Conservation (phyloP, 2,888 invertebrate genomes). For the Epiblema foenella region DNA sequence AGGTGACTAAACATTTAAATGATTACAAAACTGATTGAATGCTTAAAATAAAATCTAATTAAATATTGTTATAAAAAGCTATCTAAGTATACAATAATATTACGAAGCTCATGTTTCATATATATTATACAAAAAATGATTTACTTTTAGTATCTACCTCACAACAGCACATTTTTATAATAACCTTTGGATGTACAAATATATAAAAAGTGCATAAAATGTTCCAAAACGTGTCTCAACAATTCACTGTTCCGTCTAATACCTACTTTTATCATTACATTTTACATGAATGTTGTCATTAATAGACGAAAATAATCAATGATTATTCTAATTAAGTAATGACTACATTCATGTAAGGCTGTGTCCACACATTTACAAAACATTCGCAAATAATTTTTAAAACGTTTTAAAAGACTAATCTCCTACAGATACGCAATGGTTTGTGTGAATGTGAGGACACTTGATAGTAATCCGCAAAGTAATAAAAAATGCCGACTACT, state of each 20-base stretch:
- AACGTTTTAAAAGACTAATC: not conserved
- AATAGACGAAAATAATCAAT: constrained; percentile 13
- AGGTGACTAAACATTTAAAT: constrained; percentile 33
- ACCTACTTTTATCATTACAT: constrained; percentile 29
- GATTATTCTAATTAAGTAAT: constrained; percentile 11
- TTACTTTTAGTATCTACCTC: constrained; percentile 56
- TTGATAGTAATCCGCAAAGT: constrained; percentile 27
- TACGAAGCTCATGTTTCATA: constrained; percentile 71
- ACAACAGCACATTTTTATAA: constrained; percentile 75
- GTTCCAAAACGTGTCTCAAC: constrained; percentile 80
- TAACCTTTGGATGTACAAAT: constrained; percentile 73
- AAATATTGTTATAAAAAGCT: constrained; percentile 59
- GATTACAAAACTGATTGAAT: constrained; percentile 33
- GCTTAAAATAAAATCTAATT: constrained; percentile 20
- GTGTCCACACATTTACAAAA: constrained; percentile 3
- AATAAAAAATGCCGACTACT: constrained; percentile 44
- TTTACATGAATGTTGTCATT: constrained; percentile 17
- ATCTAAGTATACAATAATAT: constrained; percentile 64
- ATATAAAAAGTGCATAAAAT: constrained; percentile 83
- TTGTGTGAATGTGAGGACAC: constrained; percentile 11
- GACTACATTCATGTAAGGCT: not conserved
- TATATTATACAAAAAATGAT: constrained; percentile 44
- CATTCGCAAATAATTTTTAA: not conserved
- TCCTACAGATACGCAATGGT: not conserved
- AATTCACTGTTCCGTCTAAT: constrained; percentile 60